phyloP scores from a whole-genome alignment of 2,888 invertebrate species.

The Spisula subtruncata region DNA sequence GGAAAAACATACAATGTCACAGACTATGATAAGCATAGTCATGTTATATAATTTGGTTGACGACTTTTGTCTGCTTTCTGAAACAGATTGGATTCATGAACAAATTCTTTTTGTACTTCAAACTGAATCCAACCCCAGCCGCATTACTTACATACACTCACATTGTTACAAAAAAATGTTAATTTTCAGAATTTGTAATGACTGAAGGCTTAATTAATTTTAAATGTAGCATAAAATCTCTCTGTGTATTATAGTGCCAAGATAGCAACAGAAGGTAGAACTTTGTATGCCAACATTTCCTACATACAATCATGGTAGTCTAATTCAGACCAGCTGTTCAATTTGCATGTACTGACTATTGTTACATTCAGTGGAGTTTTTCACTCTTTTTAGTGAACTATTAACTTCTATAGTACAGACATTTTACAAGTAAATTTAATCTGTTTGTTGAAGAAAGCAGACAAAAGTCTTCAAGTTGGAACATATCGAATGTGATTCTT shows the following conservation, averaged over 20 bases:
- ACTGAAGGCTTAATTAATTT: conserved; percentile 10
- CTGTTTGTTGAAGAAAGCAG: background rate
- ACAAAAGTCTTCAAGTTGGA: background rate
- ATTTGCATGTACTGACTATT: background rate
- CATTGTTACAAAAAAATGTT: background rate
- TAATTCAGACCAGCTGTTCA: conserved; percentile 37
- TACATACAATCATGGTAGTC: conserved; percentile 24
- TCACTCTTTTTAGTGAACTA: background rate
- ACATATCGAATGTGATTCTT: too few relatives aligned
- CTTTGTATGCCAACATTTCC: background rate
- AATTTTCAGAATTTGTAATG: conserved; percentile 1
- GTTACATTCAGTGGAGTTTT: background rate
- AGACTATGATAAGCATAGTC: too few relatives aligned
- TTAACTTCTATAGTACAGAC: too few relatives aligned
- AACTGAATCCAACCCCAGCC: background rate
- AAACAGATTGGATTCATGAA: too few relatives aligned
- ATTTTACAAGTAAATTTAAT: background rate
- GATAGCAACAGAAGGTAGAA: background rate
- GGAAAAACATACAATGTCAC: too few relatives aligned
- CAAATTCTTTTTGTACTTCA: too few relatives aligned
- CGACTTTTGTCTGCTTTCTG: too few relatives aligned
- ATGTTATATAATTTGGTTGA: too few relatives aligned
- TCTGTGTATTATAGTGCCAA: background rate
- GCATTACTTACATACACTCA: background rate
- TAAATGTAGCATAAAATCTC: background rate